A percentile compares a stretch with the other conserved stretches of the same genome.
These are phyloP conservation scores for Lysandra coridon DNA, from an alignment of 2,888 invertebrate species.

Conservation along the genomic window DNA sequence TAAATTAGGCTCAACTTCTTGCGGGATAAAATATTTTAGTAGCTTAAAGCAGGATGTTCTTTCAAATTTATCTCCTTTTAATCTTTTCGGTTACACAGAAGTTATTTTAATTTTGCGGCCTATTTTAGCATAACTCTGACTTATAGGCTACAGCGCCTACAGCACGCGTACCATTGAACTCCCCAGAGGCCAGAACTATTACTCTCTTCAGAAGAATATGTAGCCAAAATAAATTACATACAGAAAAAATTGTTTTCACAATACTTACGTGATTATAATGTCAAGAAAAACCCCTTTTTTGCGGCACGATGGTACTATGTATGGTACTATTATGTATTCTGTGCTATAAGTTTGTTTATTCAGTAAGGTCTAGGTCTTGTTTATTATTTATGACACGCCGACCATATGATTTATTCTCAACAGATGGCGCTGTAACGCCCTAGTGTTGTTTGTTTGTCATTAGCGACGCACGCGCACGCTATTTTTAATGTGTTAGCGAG, in stretches of 20 bases:
- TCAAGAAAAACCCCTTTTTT: not conserved
- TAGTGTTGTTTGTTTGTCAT: conserved; percentile 52
- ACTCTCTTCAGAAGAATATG: too few relatives aligned
- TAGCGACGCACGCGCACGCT: conserved; percentile 56
- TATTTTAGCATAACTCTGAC: too few relatives aligned
- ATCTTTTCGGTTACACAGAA: too few relatives aligned
- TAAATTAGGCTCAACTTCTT: not conserved
- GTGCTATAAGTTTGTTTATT: too few relatives aligned
- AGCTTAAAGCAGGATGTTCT: not conserved
- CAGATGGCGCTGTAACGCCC: conserved; percentile 59
- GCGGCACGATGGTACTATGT: not conserved
- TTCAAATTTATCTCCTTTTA: not conserved
- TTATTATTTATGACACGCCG: not conserved
- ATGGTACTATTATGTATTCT: too few relatives aligned
- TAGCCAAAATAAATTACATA: too few relatives aligned
- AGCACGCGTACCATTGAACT: too few relatives aligned
- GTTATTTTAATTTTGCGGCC: too few relatives aligned
- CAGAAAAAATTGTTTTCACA: too few relatives aligned
- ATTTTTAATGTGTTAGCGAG: conserved; percentile 60
- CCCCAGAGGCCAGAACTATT: too few relatives aligned
- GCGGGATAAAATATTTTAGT: not conserved
- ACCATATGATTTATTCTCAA: conserved; percentile 48
- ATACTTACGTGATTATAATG: too few relatives aligned
- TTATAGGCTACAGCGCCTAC: too few relatives aligned
- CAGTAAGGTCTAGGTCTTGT: not conserved